Conservation (phyloP, 1,140 invertebrate species). For the Cydia strobilella region DNA sequence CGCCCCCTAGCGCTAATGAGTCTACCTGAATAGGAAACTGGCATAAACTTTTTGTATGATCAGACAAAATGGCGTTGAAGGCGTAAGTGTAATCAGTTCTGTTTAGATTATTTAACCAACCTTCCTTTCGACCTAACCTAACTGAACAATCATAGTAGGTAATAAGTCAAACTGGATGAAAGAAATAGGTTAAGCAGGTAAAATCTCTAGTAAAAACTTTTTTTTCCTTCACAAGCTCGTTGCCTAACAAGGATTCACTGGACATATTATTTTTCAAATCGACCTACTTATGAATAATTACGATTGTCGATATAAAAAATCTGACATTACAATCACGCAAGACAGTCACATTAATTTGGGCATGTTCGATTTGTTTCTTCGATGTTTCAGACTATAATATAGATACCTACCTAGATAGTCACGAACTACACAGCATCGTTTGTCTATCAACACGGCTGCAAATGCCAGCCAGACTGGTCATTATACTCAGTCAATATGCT, state of each 20-base stretch:
- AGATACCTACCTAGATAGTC: not conserved
- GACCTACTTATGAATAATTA: not conserved
- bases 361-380: not conserved
- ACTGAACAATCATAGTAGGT: no score
- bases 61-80: slow-evolving; percentile 8
- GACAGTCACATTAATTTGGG: not conserved
- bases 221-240: no score
- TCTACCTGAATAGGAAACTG: slow-evolving; percentile 37
- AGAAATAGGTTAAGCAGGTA: no score
- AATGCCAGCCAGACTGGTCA: slow-evolving; percentile 10
- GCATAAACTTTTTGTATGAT: not conserved
- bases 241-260: no score
- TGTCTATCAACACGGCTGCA: slow-evolving; percentile 20
- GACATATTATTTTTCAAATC: no score
- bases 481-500: slow-evolving; percentile 29
- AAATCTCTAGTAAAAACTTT: no score
- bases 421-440: slow-evolving; percentile 1
- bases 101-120: no score
- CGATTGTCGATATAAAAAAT: not conserved
- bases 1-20: slow-evolving; percentile 70
- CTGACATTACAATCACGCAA: not conserved
- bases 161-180: no score
- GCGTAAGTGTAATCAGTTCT: not conserved
- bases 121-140: no score
- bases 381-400: not conserved